Percentiles rank a stretch among this genome's conserved stretches.
phyloP scores from a whole-genome alignment of 2,888 invertebrate genomes.

The Siphonodentalium dalli region DNA sequence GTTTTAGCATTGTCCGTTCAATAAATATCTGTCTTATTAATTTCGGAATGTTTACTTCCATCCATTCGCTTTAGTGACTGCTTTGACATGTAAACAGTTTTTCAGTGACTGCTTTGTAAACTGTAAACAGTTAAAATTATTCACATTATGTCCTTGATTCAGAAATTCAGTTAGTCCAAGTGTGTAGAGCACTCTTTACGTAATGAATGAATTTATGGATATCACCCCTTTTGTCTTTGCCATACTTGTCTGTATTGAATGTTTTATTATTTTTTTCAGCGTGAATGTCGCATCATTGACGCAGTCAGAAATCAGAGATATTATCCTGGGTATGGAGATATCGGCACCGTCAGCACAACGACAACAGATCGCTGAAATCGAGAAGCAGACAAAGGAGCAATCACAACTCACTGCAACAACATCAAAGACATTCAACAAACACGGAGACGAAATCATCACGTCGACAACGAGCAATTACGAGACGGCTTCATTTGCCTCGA shows the following conservation, averaged over 20 bases:
- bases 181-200: background rate
- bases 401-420: slow-evolving; percentile 96
- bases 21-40: too few relatives aligned
- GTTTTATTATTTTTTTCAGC: slow-evolving; percentile 64
- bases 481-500: slow-evolving; percentile 94
- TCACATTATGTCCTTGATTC: background rate
- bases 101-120: too few relatives aligned
- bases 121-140: too few relatives aligned
- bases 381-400: slow-evolving; percentile 99
- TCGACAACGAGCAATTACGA: slow-evolving; percentile 99
- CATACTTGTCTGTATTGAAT: background rate
- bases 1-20: too few relatives aligned
- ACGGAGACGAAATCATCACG: slow-evolving; percentile 99
- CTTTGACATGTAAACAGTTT: too few relatives aligned
- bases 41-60: too few relatives aligned
- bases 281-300: slow-evolving; percentile 99
- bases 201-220: background rate
- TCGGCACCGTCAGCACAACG: slow-evolving; percentile 98
- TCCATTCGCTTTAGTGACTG: too few relatives aligned
- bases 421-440: slow-evolving; percentile 97
- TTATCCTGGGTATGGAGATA: slow-evolving; percentile 99
- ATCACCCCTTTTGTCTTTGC: background rate
- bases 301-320: slow-evolving; percentile 98
- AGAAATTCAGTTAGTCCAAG: background rate
- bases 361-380: slow-evolving; percentile 99